phyloP scores from a whole-genome alignment of 2,888 invertebrate genomes.

The Thymelicus acteon region DNA sequence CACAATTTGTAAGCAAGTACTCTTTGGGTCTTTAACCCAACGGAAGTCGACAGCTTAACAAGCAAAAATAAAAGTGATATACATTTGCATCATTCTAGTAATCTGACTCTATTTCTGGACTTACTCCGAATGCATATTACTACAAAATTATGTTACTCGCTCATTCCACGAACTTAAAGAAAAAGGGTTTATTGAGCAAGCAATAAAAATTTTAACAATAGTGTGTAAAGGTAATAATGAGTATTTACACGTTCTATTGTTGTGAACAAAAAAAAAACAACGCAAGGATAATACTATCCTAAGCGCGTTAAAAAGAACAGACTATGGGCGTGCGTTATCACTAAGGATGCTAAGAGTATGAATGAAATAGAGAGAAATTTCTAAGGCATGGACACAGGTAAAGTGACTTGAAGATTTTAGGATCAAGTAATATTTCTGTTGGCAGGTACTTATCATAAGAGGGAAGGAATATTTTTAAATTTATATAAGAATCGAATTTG shows the following conservation, averaged over 20 bases:
- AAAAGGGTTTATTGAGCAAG: background rate
- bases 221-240: conserved; percentile 27
- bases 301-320: conserved; percentile 23
- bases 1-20: background rate
- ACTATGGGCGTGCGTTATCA: conserved; percentile 30
- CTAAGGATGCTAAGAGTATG: conserved; percentile 24
- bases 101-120: conserved; percentile 2
- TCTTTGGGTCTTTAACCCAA: background rate
- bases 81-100: background rate
- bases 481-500: too few relatives aligned
- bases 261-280: conserved; percentile 6
- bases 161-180: conserved; percentile 1
- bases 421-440: too few relatives aligned
- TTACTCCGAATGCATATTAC: background rate
- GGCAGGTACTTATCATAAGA: too few relatives aligned
- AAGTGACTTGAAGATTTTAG: too few relatives aligned
- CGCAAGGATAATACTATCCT: conserved; percentile 25
- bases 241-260: conserved; percentile 28
- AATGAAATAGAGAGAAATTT: conserved; percentile 14
- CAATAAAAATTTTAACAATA: conserved; percentile 21
- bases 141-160: background rate
- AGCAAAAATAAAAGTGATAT: background rate
- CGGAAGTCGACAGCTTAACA: background rate
- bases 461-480: too few relatives aligned
- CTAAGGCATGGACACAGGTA: background rate